Percentiles rank a stretch among this genome's conserved stretches.
Conservation (phyloP, 2,888 invertebrate species). For the Tetragnatha montana region DNA sequence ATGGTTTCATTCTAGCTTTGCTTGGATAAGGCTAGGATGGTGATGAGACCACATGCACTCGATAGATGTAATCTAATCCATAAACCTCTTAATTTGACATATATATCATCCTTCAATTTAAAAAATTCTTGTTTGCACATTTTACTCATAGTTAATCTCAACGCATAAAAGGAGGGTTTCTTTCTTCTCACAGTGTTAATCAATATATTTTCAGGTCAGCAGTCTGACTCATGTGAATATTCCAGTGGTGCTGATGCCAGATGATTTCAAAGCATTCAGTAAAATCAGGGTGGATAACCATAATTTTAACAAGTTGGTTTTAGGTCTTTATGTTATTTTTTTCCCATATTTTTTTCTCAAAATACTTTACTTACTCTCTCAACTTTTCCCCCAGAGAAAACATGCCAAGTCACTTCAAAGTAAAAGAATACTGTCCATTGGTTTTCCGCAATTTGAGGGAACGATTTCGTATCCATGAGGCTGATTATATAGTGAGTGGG, state of each 20-base stretch:
- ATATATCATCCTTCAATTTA: no score
- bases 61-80: no score
- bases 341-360: background rate
- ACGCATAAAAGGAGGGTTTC: no score
- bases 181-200: no score
- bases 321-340: background rate
- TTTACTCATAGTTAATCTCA: no score
- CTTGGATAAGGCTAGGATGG: no score
- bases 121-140: no score
- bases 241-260: slow-evolving; percentile 98
- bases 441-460: slow-evolving; percentile 98
- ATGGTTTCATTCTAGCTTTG: no score
- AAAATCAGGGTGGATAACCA: slow-evolving; percentile 99
- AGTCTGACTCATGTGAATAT: slow-evolving; percentile 98
- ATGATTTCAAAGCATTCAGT: slow-evolving; percentile 98
- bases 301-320: slow-evolving; percentile 93
- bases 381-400: slow-evolving; percentile 89
- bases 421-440: slow-evolving; percentile 98
- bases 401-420: slow-evolving; percentile 99
- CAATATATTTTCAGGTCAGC: slow-evolving; percentile 85
- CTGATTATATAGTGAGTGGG: slow-evolving; percentile 86
- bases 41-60: no score
- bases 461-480: slow-evolving; percentile 96
- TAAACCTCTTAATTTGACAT: no score
- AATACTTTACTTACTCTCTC: background rate